phyloP scores from a whole-genome alignment of 2,888 invertebrate species.

The Lamproptera curius region DNA sequence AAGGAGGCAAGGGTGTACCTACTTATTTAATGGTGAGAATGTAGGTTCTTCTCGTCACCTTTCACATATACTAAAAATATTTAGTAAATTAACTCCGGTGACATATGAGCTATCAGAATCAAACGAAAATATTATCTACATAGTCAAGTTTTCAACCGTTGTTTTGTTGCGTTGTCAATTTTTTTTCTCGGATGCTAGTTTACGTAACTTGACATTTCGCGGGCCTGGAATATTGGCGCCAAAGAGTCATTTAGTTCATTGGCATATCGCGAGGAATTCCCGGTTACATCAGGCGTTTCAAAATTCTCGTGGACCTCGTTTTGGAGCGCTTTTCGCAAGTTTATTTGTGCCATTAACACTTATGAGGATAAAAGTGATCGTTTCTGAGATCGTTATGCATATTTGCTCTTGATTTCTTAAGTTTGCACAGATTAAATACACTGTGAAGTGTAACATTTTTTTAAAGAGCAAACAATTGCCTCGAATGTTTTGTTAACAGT shows the following conservation, averaged over 20 bases:
- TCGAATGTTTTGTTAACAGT: no score
- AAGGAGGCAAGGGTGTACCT: no score
- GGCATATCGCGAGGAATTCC: conserved; percentile 54
- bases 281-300: conserved; percentile 49
- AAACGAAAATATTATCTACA: conserved; percentile 27
- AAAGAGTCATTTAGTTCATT: conserved; percentile 26
- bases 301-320: conserved; percentile 39
- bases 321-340: conserved; percentile 30
- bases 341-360: conserved; percentile 2
- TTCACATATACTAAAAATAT: no score
- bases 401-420: background rate
- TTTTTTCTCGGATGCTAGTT: conserved; percentile 42
- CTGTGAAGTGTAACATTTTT: no score
- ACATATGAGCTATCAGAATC: conserved; percentile 12
- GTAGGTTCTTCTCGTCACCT: no score
- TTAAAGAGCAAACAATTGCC: no score
- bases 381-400: background rate
- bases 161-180: conserved; percentile 59
- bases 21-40: no score
- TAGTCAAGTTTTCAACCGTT: conserved; percentile 52
- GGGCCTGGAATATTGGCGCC: conserved; percentile 36
- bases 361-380: background rate
- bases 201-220: conserved; percentile 65
- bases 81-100: conserved; percentile 7
- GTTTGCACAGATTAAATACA: no score